A percentile compares a stretch with the other conserved stretches of the same genome.
phyloP scores from a whole-genome alignment of 2,797 vertebrate genomes.

The Phrynocephalus forsythii region DNA sequence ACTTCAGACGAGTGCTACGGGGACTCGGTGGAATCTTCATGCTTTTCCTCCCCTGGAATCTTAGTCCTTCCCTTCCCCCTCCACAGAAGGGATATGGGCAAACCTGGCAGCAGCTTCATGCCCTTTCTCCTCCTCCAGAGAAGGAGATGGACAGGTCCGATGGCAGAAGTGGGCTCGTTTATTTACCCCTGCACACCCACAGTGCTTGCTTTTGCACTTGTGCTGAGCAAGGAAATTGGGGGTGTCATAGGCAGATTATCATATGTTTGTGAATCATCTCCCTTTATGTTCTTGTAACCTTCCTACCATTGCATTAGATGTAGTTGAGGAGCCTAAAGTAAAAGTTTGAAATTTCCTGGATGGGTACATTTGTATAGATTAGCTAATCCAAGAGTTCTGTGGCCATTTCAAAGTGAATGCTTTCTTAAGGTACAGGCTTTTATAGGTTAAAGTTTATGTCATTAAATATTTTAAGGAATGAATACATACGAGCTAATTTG shows the following conservation, averaged over 20 bases:
- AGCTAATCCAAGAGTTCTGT: neutral
- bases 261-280: constrained; percentile 18
- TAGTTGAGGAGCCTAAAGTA: neutral
- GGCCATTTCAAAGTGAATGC: neutral
- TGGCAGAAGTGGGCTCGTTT: constrained; percentile 33
- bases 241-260: constrained; percentile 34
- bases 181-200: constrained; percentile 6
- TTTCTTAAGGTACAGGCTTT: neutral
- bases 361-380: neutral
- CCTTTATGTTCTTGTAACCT: constrained; percentile 15
- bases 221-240: constrained; percentile 35
- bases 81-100: constrained; percentile 42
- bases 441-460: neutral
- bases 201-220: constrained; percentile 33
- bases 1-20: constrained; percentile 43
- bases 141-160: constrained; percentile 41
- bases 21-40: constrained; percentile 50
- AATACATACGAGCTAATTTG: neutral
- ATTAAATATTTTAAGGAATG: neutral
- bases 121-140: constrained; percentile 41
- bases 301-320: neutral
- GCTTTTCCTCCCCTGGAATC: constrained; percentile 43
- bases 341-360: neutral
- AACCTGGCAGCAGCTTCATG: constrained; percentile 40
- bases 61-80: constrained; percentile 41